Conservation (phyloP, 2,888 invertebrate genomes). For the Deilephila elpenor region DNA sequence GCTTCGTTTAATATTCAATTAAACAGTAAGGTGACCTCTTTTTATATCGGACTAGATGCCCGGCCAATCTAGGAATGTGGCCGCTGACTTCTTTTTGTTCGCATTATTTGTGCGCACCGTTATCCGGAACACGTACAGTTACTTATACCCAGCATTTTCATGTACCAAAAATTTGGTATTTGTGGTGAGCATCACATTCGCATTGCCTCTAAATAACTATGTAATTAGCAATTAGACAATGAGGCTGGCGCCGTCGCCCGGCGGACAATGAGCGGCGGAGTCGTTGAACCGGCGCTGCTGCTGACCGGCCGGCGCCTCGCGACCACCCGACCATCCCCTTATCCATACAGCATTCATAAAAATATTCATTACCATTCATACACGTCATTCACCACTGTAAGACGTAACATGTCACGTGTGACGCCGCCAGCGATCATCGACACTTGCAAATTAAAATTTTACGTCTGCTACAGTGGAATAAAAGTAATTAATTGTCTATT, state of each 20-base stretch:
- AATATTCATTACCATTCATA: not conserved
- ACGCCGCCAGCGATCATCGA: not conserved
- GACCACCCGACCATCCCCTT: slow-evolving; percentile 37
- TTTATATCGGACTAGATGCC: slow-evolving; percentile 9
- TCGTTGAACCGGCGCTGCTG: not conserved
- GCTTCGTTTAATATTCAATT: slow-evolving; percentile 20
- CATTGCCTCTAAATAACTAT: slow-evolving; percentile 3
- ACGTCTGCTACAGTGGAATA: slow-evolving; percentile 8
- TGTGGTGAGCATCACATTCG: slow-evolving; percentile 2
- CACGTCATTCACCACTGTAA: too few relatives aligned
- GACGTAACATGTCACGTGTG: too few relatives aligned
- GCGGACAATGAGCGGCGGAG: not conserved
- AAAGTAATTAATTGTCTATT: slow-evolving; percentile 30
- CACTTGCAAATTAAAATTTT: slow-evolving; percentile 24
- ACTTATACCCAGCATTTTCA: not conserved
- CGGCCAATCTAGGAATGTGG: not conserved
- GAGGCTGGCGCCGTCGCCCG: not conserved
- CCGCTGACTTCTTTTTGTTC: slow-evolving; percentile 10
- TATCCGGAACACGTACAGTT: slow-evolving; percentile 3
- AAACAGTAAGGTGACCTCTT: slow-evolving; percentile 18
- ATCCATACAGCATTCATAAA: not conserved
- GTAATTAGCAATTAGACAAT: slow-evolving; percentile 14
- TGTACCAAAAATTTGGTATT: not conserved
- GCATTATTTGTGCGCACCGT: slow-evolving; percentile 4
- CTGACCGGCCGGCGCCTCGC: not conserved